Base-by-base conservation (phyloP, 64 coral and sea anemone genomes). In the Pachyseris speciosa region DNA sequence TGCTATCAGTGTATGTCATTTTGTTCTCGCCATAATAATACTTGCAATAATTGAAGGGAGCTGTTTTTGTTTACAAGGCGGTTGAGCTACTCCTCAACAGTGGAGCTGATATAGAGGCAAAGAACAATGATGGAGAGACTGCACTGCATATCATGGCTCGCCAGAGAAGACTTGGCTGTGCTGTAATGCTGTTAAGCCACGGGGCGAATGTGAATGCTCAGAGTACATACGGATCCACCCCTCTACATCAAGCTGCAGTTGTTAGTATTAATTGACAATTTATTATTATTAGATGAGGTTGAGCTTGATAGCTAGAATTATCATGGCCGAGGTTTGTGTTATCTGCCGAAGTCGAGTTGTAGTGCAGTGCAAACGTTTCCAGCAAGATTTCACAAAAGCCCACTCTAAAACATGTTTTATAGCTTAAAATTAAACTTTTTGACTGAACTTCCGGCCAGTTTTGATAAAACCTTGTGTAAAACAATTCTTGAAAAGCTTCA, bases 61-160 rank as follows among this genome's bases (percentile, higher is more conserved):
- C 10, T 17, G 2, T n/a, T 3, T 57, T 15, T 60, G n/a, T 74
- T 7, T 31, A 34, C 0, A n/a, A 98, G 97, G 86, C 71, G 40
- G 90, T 87, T 79, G 65, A 87, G 49, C 85, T 99, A 29, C 86
- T 99, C 7, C 26, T 99, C 2, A 83, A 69, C 75, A 41, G 89
- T 76, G 97, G 97, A 41, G 90, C 97, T 81, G 90, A 95, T 49
- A 75, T 95, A 58, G 97, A 99, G 40, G 90, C 84, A 43, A 61
- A 77, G 9, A 99, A 99, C 60, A 83, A 89, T 52, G 86, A 93
- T 37, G 90, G 94, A 0, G 97, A 99, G 69, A 95, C 97, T 29
- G 60, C 97, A 7, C 85, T 99, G 11, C 97, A 99, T 89, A 91
- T 95, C 30, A 99, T 99, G 97, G 85, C 87, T 24, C 59, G 83